phyloP scores from a whole-genome alignment of 2,113 vertebrate genomes.

The Haemorhous mexicanus region DNA sequence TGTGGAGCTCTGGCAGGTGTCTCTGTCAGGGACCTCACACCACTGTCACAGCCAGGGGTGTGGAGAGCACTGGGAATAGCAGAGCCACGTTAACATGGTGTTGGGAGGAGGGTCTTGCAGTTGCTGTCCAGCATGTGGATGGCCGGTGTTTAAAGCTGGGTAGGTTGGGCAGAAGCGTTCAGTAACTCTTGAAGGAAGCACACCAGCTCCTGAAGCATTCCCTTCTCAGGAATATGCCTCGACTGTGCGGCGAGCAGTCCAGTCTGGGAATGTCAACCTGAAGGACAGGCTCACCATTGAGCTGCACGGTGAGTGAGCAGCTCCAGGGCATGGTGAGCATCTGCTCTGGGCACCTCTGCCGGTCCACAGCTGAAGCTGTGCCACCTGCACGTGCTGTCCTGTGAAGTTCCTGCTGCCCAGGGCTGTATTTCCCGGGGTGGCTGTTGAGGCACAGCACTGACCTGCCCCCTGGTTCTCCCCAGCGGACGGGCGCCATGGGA shows the following conservation, averaged over 20 bases:
- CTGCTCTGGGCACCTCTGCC: neutral
- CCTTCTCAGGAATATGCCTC: slow-evolving; percentile 87
- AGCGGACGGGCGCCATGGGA: slow-evolving; percentile 90
- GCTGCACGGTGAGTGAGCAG: slow-evolving; percentile 81
- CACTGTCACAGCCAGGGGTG: too few relatives aligned
- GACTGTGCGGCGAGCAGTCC: slow-evolving; percentile 84
- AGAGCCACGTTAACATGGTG: rapidly evolving
- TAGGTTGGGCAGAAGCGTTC: neutral
- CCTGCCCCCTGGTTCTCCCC: neutral
- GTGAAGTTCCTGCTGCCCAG: neutral
- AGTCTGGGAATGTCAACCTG: slow-evolving; percentile 80
- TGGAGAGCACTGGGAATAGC: neutral
- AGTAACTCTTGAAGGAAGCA: neutral
- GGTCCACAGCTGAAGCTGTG: neutral
- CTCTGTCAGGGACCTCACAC: too few relatives aligned
- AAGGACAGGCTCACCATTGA: slow-evolving; percentile 93
- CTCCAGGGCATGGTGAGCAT: neutral
- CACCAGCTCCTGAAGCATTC: neutral
- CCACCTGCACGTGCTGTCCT: neutral
- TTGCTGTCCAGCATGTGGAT: neutral
- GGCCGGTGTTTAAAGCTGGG: neutral
- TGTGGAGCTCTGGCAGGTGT: neutral
- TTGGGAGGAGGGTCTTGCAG: neutral
- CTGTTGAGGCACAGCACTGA: neutral
- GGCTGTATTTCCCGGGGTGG: neutral